These are phyloP conservation scores for Drosophila melanosoma DNA, from an alignment of 2,888 invertebrate species.

Conservation along the genomic window DNA sequence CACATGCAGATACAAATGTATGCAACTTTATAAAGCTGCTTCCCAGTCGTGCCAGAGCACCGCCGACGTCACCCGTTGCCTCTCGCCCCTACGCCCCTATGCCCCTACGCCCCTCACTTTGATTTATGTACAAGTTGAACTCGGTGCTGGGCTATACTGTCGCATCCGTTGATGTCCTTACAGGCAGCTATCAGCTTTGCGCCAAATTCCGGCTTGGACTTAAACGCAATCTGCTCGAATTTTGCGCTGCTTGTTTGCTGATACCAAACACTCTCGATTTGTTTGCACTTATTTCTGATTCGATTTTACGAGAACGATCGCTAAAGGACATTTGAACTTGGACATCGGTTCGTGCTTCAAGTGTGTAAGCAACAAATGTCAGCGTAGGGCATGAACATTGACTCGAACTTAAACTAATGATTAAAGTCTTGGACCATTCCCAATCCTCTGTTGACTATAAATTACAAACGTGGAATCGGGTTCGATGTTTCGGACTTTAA, in stretches of 20 bases:
- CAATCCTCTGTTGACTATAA: neutral
- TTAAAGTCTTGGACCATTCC: neutral
- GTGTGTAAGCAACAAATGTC: neutral
- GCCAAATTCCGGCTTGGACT: constrained; percentile 24
- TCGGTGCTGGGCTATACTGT: constrained; percentile 13
- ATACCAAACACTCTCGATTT: constrained; percentile 67
- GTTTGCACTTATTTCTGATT: constrained; percentile 68
- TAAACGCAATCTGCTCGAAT: constrained; percentile 56
- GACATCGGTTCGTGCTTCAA: constrained; percentile 14
- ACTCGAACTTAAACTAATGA: neutral
- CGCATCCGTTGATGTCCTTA: constrained; percentile 7
- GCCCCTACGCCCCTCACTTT: constrained; percentile 41
- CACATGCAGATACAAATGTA: constrained; percentile 18
- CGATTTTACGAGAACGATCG: constrained; percentile 56
- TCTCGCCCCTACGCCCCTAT: no score
- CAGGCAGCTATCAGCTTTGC: constrained; percentile 12
- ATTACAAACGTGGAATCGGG: neutral
- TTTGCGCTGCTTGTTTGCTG: constrained; percentile 56
- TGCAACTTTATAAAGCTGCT: constrained; percentile 50
- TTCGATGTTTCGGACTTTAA: neutral
- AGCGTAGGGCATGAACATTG: constrained; percentile 5
- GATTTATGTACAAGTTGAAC: constrained; percentile 68
- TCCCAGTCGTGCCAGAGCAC: constrained; percentile 49
- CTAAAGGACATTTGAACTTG: constrained; percentile 26
- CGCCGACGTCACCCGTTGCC: constrained; percentile 6